Evolutionary conservation across 53 echinoderm and acorn worm species (phyloP).

Genomic region (Echinarachnius parma): DNA sequence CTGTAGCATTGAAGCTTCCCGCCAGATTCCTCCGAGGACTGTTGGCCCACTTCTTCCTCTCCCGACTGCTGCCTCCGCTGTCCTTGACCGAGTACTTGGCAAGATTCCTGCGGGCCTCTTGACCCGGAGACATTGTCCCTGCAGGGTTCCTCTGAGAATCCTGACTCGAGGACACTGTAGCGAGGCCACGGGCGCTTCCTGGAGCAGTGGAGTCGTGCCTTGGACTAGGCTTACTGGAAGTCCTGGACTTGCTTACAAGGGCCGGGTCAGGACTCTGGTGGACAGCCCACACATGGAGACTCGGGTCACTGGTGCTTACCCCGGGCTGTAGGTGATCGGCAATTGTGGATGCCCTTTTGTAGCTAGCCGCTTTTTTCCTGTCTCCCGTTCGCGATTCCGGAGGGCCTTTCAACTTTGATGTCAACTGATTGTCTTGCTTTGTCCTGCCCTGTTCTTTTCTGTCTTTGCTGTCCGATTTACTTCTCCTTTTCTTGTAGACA

Average conservation of each 20-base stretch:
- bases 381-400: not conserved
- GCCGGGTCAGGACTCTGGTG: slow-evolving; percentile 24
- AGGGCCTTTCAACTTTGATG: not conserved
- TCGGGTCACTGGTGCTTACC: slow-evolving; percentile 21
- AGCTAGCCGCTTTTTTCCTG: not conserved
- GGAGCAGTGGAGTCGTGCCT: slow-evolving; percentile 4
- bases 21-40: slow-evolving; percentile 41
- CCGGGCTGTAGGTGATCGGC: slow-evolving; percentile 30
- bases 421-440: not conserved
- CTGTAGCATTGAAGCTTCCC: slow-evolving; percentile 16
- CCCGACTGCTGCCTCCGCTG: not conserved
- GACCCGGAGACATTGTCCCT: slow-evolving; percentile 19
- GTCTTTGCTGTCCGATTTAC: not conserved
- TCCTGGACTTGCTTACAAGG: not conserved
- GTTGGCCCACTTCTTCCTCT: slow-evolving; percentile 29
- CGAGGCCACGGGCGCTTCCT: not conserved
- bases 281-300: slow-evolving; percentile 65
- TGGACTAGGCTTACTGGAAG: slow-evolving; percentile 25
- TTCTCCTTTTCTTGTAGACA: slow-evolving; percentile 2
- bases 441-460: not conserved
- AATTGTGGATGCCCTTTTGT: slow-evolving; percentile 20
- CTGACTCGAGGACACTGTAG: not conserved
- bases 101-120: slow-evolving; percentile 51
- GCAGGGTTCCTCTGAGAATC: too few species aligned
- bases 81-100: slow-evolving; percentile 47